A percentile compares a stretch with the other conserved stretches of the same genome.
Evolutionary conservation across 2,888 invertebrate species (phyloP).

Genomic region (Xestia sexstrigata): DNA sequence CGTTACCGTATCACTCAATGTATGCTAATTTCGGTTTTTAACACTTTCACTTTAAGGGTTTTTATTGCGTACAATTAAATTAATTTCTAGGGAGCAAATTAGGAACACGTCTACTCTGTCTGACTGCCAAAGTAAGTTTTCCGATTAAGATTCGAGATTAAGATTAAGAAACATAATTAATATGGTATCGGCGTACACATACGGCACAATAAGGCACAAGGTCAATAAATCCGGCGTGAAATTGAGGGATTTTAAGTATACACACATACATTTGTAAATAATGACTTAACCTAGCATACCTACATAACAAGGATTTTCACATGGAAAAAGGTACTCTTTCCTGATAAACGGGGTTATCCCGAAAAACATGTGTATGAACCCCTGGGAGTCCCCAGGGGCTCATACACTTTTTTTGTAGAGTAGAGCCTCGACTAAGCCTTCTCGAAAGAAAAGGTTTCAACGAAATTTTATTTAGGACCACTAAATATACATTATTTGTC

Average conservation of each 20-base stretch:
- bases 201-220: neutral
- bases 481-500: conserved; percentile 37
- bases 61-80: too few species aligned
- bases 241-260: neutral
- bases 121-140: too few species aligned
- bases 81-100: too few species aligned
- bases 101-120: too few species aligned
- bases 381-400: neutral
- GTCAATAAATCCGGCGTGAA: conserved; percentile 4
- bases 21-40: too few species aligned
- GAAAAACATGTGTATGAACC: conserved; percentile 28
- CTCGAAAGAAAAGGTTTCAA: conserved; percentile 37
- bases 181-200: neutral
- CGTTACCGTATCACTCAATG: too few species aligned
- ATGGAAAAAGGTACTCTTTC: conserved; percentile 8
- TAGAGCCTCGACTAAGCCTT: conserved; percentile 1
- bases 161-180: conserved; percentile 5
- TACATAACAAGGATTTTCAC: conserved; percentile 11
- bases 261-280: neutral
- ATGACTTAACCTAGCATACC: neutral
- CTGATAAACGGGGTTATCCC: conserved; percentile 21
- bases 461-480: conserved; percentile 27
- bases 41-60: too few species aligned
- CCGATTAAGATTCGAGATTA: too few species aligned
- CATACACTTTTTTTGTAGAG: neutral